phyloP scores from a whole-genome alignment of 2,797 vertebrate species.

The Strix occidentalis region DNA sequence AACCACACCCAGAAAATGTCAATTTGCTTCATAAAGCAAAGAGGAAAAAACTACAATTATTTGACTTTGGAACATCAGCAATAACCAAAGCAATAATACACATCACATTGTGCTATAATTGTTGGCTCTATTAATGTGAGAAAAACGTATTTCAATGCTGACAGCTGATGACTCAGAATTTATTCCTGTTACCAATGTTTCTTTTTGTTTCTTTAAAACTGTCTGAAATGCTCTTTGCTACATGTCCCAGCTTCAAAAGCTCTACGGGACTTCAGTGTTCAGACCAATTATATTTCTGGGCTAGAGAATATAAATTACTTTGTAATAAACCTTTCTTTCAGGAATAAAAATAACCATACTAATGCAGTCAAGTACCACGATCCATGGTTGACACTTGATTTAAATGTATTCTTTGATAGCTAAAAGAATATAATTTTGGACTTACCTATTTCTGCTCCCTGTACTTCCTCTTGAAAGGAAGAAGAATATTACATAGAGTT shows the following conservation, averaged over 20 bases:
- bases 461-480: not conserved
- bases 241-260: slow-evolving; percentile 36
- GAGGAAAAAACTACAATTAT: not conserved
- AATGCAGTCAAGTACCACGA: slow-evolving; percentile 26
- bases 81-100: slow-evolving; percentile 35
- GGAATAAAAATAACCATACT: slow-evolving; percentile 28
- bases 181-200: slow-evolving; percentile 3
- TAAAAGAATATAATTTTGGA: not conserved
- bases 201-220: slow-evolving; percentile 54
- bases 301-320: slow-evolving; percentile 42
- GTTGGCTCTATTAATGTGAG: no score
- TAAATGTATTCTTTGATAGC: slow-evolving; percentile 10
- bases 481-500: not conserved
- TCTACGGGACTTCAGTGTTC: slow-evolving; percentile 15
- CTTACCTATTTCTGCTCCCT: not conserved
- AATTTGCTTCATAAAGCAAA: slow-evolving; percentile 23
- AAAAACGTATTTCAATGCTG: slow-evolving; percentile 56
- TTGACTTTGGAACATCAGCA: slow-evolving; percentile 44
- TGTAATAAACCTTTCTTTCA: slow-evolving; percentile 38
- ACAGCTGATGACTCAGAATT: slow-evolving; percentile 60
- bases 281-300: slow-evolving; percentile 24
- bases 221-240: slow-evolving; percentile 36
- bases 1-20: not conserved
- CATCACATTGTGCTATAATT: no score
- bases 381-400: not conserved